Evolutionary conservation across 64 coral and sea anemone species (phyloP), one percentile per base, ranked within the genome.

Genomic region (Anthopleura sola): DNA sequence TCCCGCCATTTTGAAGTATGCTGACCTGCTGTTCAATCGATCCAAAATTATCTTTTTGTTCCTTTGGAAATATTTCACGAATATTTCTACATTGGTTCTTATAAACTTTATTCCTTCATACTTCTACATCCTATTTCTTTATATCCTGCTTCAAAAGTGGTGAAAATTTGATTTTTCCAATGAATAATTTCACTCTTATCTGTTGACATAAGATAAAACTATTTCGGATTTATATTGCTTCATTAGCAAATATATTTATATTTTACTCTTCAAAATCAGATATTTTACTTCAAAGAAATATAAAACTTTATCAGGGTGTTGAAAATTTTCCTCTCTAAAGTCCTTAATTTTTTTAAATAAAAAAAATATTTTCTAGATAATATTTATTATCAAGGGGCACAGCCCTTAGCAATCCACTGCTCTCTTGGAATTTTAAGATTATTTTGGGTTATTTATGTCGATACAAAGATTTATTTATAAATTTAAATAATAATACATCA

Each of bases 1-100:
- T 83, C 82, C 82, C 82, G 82, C 82, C 82, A 83, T 83, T 56
- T 83, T 83, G 82, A 56, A 83, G 23, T 60, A 14, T 38, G 50
- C n/a, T 47, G 50, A 83, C 37, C 44, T 83, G 82, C 47, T 53
- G 37, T 56, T 79, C 18, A 26, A 19, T 79, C 31, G 36, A 62
- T 79, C 36, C 36, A 79, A 79, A 18, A 55, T 57, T 47, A 18
- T 34, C 36, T 58, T 23, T 54, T 36, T 83, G 55, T 82, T 48
- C 18, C 20, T 48, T 11, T 83, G 6, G 8, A 83, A 38, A 83
- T 37, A 83, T 83, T 71, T 2, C n/a, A 34, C 6, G 29, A 71
- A 34, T 71, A 32, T 71, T 36, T 36, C 31, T 32, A 12, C 66
- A 34, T 34, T 0, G 1, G n/a, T 32, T 3, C 16, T 81, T 18